These are phyloP conservation scores for Tenthredo distinguenda DNA, from an alignment of 2,888 invertebrate species.

Conservation along the genomic window DNA sequence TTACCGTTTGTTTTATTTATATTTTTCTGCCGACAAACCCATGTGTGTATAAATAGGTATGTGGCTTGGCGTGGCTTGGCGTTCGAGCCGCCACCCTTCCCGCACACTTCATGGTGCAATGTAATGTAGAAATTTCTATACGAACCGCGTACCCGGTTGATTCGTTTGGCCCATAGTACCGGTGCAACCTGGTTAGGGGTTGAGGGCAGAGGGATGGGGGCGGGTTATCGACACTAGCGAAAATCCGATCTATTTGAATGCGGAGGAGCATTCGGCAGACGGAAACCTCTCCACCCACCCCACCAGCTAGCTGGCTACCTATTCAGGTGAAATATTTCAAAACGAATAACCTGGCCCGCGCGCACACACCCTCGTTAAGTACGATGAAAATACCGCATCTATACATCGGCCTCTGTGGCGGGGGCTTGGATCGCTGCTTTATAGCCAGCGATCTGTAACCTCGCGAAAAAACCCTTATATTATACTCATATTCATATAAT, in stretches of 20 bases:
- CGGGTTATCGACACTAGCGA: slow-evolving; percentile 43
- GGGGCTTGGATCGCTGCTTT: background rate
- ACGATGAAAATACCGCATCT: background rate
- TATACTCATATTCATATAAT: background rate
- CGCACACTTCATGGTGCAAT: background rate
- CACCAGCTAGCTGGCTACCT: background rate
- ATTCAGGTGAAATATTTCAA: slow-evolving; percentile 38
- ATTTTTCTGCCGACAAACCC: background rate
- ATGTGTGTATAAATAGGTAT: background rate
- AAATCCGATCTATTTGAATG: slow-evolving; percentile 51
- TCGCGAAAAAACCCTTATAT: background rate
- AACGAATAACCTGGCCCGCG: slow-evolving; percentile 22
- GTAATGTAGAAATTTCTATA: slow-evolving; percentile 47
- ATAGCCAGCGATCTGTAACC: background rate
- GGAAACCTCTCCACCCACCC: background rate
- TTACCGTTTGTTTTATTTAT: background rate
- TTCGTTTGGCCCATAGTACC: slow-evolving; percentile 37
- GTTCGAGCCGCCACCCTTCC: too few relatives aligned
- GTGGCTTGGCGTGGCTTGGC: background rate
- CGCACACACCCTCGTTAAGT: background rate
- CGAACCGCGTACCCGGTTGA: slow-evolving; percentile 35
- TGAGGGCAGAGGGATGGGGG: background rate
- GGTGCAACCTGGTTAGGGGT: background rate
- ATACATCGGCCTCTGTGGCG: background rate
- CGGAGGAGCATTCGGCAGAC: slow-evolving; percentile 32